Evolutionary conservation across 2,113 vertebrate genomes (phyloP).

Genomic region (Scortum barcoo): DNA sequence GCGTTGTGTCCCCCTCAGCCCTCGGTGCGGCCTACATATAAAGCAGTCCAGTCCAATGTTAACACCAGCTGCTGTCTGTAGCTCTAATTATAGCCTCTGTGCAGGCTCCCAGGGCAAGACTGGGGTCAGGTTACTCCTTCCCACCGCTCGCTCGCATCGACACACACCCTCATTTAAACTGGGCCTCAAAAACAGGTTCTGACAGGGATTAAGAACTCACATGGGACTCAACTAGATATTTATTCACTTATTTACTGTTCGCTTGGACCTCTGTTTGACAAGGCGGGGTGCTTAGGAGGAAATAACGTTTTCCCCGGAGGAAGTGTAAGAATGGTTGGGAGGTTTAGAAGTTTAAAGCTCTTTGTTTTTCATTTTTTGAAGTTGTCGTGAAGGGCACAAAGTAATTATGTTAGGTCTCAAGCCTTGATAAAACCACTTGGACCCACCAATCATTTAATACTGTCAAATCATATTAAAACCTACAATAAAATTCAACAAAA

Average conservation of each 20-base stretch:
- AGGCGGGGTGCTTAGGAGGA: not conserved
- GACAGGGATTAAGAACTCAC: slow-evolving; percentile 54
- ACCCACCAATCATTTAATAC: not conserved
- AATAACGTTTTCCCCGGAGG: slow-evolving; percentile 27
- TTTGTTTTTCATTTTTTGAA: slow-evolving; percentile 1
- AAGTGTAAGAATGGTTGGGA: slow-evolving; percentile 1
- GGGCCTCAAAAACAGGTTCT: slow-evolving; percentile 55
- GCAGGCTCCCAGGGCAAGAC: slow-evolving; percentile 74
- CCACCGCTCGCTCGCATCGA: slow-evolving; percentile 27
- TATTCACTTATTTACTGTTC: slow-evolving; percentile 64
- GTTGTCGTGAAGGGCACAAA: slow-evolving; percentile 7
- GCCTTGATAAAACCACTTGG: not conserved
- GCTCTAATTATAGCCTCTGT: slow-evolving; percentile 77
- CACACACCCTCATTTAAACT: slow-evolving; percentile 41
- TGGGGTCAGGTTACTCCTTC: slow-evolving; percentile 77
- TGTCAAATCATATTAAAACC: not conserved
- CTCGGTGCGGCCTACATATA: slow-evolving; percentile 67
- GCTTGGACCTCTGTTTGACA: slow-evolving; percentile 51
- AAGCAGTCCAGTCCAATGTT: slow-evolving; percentile 62
- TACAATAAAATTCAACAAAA: not conserved
- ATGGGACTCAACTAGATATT: slow-evolving; percentile 37
- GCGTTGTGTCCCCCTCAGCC: slow-evolving; percentile 20
- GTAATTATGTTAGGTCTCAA: not conserved
- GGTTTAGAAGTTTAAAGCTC: slow-evolving; percentile 25
- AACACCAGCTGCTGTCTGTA: slow-evolving; percentile 77